Conservation (phyloP, 1,140 invertebrate genomes). For the Oedothorax gibbosus region DNA sequence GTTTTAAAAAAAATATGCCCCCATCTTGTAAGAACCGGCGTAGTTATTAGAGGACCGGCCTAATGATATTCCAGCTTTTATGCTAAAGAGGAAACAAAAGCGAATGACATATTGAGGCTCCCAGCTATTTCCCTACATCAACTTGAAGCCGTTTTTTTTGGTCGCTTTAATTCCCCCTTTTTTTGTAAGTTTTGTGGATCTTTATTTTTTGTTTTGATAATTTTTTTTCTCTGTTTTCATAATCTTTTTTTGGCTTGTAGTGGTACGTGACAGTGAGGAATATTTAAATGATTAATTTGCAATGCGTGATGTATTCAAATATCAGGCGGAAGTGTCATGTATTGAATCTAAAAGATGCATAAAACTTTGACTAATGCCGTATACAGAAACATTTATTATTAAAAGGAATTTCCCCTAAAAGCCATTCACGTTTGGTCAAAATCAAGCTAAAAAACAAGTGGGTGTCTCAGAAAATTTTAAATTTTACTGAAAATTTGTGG, state of each 20-base stretch:
- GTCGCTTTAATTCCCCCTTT: neutral
- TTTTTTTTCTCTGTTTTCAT: neutral
- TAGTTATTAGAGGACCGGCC: slow-evolving; percentile 47
- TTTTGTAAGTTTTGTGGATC: slow-evolving; percentile 19
- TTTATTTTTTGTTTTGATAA: slow-evolving; percentile 6
- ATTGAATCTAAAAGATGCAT: no score
- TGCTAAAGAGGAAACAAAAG: slow-evolving; percentile 48
- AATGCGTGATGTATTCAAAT: neutral
- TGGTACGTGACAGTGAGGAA: slow-evolving; percentile 13
- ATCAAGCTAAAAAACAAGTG: no score
- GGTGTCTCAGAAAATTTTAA: no score
- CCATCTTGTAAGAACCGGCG: slow-evolving; percentile 50
- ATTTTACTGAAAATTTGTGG: no score
- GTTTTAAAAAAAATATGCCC: slow-evolving; percentile 42
- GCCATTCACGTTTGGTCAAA: no score
- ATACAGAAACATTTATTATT: no score
- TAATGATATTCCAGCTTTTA: slow-evolving; percentile 58
- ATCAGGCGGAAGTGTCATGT: no score
- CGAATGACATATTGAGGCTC: slow-evolving; percentile 54
- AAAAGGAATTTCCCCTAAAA: no score
- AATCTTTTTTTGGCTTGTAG: slow-evolving; percentile 15
- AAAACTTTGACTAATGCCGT: no score
- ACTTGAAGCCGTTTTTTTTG: slow-evolving; percentile 35
- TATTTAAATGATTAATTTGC: slow-evolving; percentile 36
- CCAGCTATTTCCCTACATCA: slow-evolving; percentile 55